Base-by-base conservation (phyloP, 2,113 vertebrate species). In the Manacus vitellinus region DNA sequence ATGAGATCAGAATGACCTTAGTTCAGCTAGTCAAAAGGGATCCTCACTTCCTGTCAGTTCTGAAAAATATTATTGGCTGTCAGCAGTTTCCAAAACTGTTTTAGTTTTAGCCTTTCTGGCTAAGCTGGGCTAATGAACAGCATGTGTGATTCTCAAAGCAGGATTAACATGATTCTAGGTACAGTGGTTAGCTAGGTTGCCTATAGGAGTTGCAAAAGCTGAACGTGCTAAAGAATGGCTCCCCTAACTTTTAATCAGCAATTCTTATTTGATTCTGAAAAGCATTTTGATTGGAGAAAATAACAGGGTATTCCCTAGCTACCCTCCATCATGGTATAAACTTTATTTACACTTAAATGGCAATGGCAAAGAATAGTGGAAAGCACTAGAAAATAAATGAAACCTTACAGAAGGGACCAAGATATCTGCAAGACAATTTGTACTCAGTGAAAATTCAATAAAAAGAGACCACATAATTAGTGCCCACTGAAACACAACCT, bases 121-220 rank as follows among this genome's bases (percentile, higher is more conserved):
- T 80, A 73, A 88, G 30, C 10, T 88, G 65, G 51, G 14, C 43
- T 89, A 54, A 46, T 72, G 54, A 91, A 37, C 18, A 62, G 33
- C 12, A 23, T 17, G 14, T 81, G 88, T 91, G 49, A 81, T 86
- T 65, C 52, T 61, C 56, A 66, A 66, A 84, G 58, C 56, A 86
- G 84, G 94, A 94, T 56, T 59, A 88, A 66, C 23, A 7, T 27
- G 41, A 83, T 81, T 77, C 71, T 61, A 59, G 66, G 31, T 91
- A 71, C 39, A 44, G 31, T 10, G 21, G 77, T 87, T 80, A 94
- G 63, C 44, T 55, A 46, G 37, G 65, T 49, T 91, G 63, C 85
- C 78, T 86, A 19, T 14, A 63, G 91, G 70, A 92, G n/a, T 58
- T 78, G 52, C 70, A 89, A 78, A 92, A 94, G 67, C 93, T 81